Percentiles rank a stretch among this genome's conserved stretches.
phyloP scores from a whole-genome alignment of 37 sponge, comb jelly and placozoan species.

The Dysidea cf. avara region DNA sequence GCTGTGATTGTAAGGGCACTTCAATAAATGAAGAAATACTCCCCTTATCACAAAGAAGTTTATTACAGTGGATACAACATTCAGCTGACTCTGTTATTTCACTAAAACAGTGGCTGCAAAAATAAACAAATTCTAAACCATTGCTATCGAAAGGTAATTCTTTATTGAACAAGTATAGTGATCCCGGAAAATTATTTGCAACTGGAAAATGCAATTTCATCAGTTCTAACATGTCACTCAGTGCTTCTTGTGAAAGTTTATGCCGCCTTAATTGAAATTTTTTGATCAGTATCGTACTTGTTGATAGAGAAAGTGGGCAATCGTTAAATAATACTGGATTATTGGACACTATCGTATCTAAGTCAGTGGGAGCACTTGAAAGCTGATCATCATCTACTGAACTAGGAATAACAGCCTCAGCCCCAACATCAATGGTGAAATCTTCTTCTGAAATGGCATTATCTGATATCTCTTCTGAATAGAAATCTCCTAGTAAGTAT shows the following conservation, averaged over 20 bases:
- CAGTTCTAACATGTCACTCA: background rate
- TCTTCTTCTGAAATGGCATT: too few relatives aligned
- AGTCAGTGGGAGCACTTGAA: too few relatives aligned
- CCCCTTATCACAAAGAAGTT: background rate
- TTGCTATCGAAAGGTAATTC: background rate
- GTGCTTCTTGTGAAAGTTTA: slow-evolving; percentile 11
- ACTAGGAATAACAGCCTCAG: too few relatives aligned
- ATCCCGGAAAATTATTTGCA: background rate
- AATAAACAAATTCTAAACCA: slow-evolving; percentile 1
- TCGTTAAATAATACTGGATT: background rate
- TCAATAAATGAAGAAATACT: slow-evolving; percentile 14
- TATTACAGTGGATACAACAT: background rate
- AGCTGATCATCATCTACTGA: too few relatives aligned
- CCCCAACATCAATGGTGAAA: too few relatives aligned
- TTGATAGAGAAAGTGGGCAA: background rate
- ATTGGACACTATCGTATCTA: too few relatives aligned
- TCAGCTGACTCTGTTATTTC: background rate
- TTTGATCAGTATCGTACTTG: background rate
- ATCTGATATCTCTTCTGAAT: too few relatives aligned
- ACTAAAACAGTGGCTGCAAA: background rate
- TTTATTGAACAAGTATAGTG: slow-evolving; percentile 10
- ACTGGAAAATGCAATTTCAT: slow-evolving; percentile 5
- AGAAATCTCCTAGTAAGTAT: too few relatives aligned
- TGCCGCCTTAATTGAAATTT: slow-evolving; percentile 4
- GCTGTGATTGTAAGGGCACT: slow-evolving; percentile 5